Percentiles rank a stretch among this genome's conserved stretches.
Evolutionary conservation across 35 echinoderm and acorn worm species (phyloP).

Genomic region (Anneissia japonica): DNA sequence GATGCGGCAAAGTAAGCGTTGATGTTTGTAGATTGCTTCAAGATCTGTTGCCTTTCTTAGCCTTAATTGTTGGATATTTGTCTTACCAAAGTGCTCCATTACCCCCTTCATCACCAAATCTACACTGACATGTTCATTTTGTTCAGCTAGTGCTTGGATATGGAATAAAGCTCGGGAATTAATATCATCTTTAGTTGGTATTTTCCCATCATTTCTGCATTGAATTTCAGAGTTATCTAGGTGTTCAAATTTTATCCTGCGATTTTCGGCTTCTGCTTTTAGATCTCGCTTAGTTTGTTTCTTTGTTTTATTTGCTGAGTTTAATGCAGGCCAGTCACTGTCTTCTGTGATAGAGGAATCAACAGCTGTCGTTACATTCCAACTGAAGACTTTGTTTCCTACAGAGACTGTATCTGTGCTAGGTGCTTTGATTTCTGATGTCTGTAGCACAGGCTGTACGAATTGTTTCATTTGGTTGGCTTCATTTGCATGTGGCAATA

Average conservation of each 20-base stretch:
- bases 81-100: background rate
- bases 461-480: background rate
- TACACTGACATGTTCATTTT: background rate
- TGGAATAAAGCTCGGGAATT: background rate
- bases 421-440: background rate
- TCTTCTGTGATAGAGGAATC: background rate
- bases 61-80: background rate
- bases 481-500: background rate
- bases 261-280: background rate
- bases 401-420: background rate
- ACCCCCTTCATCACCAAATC: background rate
- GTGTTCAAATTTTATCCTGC: background rate
- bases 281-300: background rate
- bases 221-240: background rate
- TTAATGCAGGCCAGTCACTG: background rate
- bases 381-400: too few relatives aligned
- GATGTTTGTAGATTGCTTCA: background rate
- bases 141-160: background rate
- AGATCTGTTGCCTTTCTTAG: background rate
- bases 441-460: background rate
- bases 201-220: background rate
- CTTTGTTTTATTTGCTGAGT: background rate
- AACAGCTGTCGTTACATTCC: too few relatives aligned
- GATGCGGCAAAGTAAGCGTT: slow-evolving; percentile 2
- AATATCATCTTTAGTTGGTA: background rate